A percentile compares a stretch with the other conserved stretches of the same genome.
These are phyloP conservation scores for Sycon ciliatum DNA, from an alignment of 37 sponge, comb jelly and placozoan genomes.

Conservation along the genomic window DNA sequence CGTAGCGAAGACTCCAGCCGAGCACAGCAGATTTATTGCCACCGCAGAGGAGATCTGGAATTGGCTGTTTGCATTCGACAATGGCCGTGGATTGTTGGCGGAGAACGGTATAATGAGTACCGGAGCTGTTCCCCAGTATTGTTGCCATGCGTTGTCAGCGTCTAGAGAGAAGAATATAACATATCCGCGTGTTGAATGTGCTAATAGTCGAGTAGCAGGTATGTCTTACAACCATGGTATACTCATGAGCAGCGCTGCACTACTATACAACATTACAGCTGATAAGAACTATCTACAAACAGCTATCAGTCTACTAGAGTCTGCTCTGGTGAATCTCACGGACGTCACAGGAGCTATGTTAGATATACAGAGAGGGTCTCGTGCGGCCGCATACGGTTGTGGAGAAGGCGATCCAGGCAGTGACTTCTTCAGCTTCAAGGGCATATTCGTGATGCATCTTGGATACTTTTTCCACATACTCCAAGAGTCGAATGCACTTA, in stretches of 20 bases:
- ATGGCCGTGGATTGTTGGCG: constrained; percentile 27
- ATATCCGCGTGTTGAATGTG: background rate
- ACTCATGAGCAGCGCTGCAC: constrained; percentile 38
- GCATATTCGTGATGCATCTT: constrained; percentile 41
- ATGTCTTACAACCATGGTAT: constrained; percentile 49
- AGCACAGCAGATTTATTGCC: background rate
- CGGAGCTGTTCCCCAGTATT: constrained; percentile 24
- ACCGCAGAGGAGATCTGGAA: constrained; percentile 18
- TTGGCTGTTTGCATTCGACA: constrained; percentile 31
- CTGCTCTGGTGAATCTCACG: constrained; percentile 36
- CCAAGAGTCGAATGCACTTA: constrained; percentile 10
- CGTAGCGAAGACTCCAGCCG: background rate
- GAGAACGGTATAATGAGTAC: constrained; percentile 23
- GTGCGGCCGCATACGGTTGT: background rate
- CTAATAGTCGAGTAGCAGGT: constrained; percentile 19
- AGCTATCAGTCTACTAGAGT: constrained; percentile 27
- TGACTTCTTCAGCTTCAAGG: constrained; percentile 40
- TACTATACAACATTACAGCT: constrained; percentile 34
- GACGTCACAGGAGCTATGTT: constrained; percentile 24
- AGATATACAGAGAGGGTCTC: constrained; percentile 24
- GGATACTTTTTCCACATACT: constrained; percentile 33
- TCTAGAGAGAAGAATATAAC: too few species aligned
- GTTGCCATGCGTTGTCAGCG: constrained; percentile 10
- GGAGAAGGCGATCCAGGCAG: constrained; percentile 31
- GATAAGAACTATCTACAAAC: constrained; percentile 21